Evolutionary conservation across 2,797 vertebrate species (phyloP).

Genomic region (Triplophysa yarkandensis): DNA sequence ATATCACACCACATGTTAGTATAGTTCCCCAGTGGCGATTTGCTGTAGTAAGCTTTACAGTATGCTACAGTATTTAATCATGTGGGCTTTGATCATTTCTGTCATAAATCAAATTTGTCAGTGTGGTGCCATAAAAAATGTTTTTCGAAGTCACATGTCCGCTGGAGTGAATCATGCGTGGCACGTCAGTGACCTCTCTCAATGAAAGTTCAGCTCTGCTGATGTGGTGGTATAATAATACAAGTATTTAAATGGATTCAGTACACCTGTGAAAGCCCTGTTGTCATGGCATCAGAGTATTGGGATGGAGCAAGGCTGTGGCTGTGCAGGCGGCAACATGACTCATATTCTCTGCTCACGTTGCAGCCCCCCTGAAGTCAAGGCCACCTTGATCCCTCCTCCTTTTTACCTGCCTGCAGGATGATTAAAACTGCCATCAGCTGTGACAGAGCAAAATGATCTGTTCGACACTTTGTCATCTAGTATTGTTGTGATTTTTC

Average conservation of each 20-base stretch:
- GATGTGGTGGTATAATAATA: neutral
- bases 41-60: too few relatives aligned
- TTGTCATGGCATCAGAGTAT: conserved; percentile 5
- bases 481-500: conserved; percentile 24
- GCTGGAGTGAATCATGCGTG: neutral
- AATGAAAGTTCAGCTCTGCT: conserved; percentile 4
- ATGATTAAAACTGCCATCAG: conserved; percentile 9
- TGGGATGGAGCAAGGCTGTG: conserved; percentile 23
- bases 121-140: conserved; percentile 19
- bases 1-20: too few relatives aligned
- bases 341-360: conserved; percentile 36
- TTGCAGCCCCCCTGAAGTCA: conserved; percentile 36
- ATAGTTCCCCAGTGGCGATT: too few relatives aligned
- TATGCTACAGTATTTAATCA: neutral
- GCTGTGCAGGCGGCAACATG: conserved; percentile 35
- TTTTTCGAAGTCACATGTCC: neutral
- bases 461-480: conserved; percentile 27
- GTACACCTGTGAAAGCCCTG: conserved; percentile 9
- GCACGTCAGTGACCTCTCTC: neutral
- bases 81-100: neutral
- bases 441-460: conserved; percentile 34
- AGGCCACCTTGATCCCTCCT: conserved; percentile 26
- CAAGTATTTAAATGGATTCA: conserved; percentile 16
- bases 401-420: neutral
- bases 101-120: conserved; percentile 28